Evolutionary conservation across 2,113 vertebrate species (phyloP).

Genomic region (Microtus pennsylvanicus): DNA sequence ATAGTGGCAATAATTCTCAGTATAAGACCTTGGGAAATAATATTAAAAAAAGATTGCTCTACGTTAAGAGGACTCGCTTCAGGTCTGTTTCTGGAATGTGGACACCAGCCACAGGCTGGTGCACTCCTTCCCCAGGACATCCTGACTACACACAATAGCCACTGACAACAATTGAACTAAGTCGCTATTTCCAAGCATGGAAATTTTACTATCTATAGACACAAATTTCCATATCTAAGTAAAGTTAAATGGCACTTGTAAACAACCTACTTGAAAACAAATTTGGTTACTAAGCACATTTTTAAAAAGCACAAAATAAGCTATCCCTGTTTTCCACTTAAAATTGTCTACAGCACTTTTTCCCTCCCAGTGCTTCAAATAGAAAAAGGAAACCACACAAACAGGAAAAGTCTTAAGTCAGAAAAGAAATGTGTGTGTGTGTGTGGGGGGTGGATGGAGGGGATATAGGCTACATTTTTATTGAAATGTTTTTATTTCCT

Average conservation of each 20-base stretch:
- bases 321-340: constrained; percentile 34
- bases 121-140: constrained; percentile 96
- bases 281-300: constrained; percentile 71
- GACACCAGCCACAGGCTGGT: constrained; percentile 82
- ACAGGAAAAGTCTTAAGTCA: constrained; percentile 26
- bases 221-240: constrained; percentile 82
- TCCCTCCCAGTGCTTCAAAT: constrained; percentile 17
- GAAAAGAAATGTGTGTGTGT: background rate
- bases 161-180: constrained; percentile 89
- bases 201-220: constrained; percentile 88
- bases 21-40: constrained; percentile 49
- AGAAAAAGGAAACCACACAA: constrained; percentile 26
- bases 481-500: constrained; percentile 31
- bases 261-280: constrained; percentile 76
- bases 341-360: background rate
- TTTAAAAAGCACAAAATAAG: constrained; percentile 47
- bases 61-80: constrained; percentile 66
- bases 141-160: constrained; percentile 96
- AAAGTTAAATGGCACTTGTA: constrained; percentile 71
- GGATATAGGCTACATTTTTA: background rate
- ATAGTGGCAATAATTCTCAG: constrained; percentile 14
- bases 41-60: constrained; percentile 64
- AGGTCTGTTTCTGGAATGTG: constrained; percentile 81
- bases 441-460: background rate
- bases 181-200: constrained; percentile 90